Percentiles rank a stretch among this genome's conserved stretches.
Conservation (phyloP, 2,113 vertebrate species). For the Calonectris borealis region DNA sequence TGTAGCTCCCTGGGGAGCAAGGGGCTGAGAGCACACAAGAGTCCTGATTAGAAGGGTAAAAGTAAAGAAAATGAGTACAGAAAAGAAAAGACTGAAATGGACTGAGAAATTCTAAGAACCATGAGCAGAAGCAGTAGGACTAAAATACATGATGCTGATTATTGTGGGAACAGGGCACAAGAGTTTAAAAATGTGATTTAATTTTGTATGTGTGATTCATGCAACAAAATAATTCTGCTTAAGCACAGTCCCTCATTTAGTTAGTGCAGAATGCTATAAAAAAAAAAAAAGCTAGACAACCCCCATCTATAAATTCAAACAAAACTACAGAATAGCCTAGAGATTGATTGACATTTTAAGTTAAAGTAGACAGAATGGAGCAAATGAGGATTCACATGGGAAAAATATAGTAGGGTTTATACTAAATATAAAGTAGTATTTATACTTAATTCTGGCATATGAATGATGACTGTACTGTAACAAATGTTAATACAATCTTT, state of each 20-base stretch:
- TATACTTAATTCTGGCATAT: neutral
- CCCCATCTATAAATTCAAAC: neutral
- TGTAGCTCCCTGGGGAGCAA: neutral
- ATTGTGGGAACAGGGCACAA: neutral
- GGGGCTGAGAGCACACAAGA: neutral
- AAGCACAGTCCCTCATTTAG: neutral
- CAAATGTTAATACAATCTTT: neutral
- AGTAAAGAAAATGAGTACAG: neutral
- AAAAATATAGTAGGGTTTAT: neutral
- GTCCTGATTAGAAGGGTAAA: neutral
- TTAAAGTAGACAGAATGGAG: neutral
- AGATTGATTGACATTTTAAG: neutral
- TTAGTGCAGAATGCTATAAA: neutral
- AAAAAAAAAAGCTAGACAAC: neutral
- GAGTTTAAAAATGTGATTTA: neutral
- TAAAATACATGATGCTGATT: neutral
- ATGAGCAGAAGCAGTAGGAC: neutral
- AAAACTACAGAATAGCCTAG: neutral
- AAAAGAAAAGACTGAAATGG: neutral
- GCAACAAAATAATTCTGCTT: slow-evolving; percentile 5
- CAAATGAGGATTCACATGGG: neutral
- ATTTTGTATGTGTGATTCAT: slow-evolving; percentile 31
- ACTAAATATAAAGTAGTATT: neutral
- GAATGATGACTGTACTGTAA: neutral
- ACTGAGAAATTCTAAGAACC: neutral